Evolutionary conservation across 2,888 invertebrate species (phyloP).

Genomic region (Gymnoscelis rufifasciata): DNA sequence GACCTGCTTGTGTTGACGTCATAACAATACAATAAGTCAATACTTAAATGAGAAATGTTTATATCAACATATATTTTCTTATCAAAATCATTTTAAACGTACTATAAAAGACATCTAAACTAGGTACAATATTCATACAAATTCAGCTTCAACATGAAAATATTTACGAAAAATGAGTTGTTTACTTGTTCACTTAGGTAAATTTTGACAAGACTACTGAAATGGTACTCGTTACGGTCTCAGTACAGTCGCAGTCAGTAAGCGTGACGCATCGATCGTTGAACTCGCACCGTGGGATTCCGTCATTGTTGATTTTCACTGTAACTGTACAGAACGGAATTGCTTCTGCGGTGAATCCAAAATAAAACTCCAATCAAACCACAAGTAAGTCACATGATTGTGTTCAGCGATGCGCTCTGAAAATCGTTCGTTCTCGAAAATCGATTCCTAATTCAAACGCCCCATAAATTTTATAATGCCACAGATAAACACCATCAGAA

Average conservation of each 20-base stretch:
- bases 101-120: not conserved
- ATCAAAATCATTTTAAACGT: too few species aligned
- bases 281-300: conserved; percentile 66
- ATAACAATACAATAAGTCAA: too few species aligned
- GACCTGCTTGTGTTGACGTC: conserved; percentile 25
- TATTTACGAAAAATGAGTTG: too few species aligned
- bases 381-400: conserved; percentile 45
- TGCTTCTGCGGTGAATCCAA: conserved; percentile 44
- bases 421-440: conserved; percentile 26
- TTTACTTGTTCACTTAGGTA: too few species aligned
- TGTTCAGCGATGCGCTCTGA: conserved; percentile 22
- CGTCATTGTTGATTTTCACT: conserved; percentile 59
- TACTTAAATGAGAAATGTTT: too few species aligned
- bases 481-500: conserved; percentile 66
- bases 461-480: conserved; percentile 51
- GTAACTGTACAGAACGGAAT: conserved; percentile 62
- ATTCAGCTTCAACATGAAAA: too few species aligned
- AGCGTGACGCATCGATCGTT: conserved; percentile 61
- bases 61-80: too few species aligned
- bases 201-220: not conserved
- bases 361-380: conserved; percentile 32
- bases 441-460: conserved; percentile 46
- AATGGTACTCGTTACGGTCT: conserved; percentile 45
- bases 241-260: conserved; percentile 48
- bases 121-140: not conserved